Conservation (phyloP, 2,888 invertebrate genomes). For the Aquatica leii region DNA sequence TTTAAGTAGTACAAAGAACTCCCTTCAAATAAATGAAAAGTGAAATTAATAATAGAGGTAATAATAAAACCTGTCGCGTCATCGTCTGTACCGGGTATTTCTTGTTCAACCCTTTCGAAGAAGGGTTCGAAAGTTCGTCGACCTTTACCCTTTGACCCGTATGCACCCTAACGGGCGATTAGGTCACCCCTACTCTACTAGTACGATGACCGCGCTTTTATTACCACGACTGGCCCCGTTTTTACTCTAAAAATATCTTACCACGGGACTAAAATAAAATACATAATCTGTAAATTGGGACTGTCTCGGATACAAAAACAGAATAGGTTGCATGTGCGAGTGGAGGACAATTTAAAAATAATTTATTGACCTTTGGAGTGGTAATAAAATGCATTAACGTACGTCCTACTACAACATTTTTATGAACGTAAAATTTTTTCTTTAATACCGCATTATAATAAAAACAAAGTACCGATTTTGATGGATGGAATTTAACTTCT, state of each 20-base stretch:
- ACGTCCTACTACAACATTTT: too few relatives aligned
- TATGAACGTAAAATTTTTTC: too few relatives aligned
- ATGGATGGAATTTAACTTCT: too few relatives aligned
- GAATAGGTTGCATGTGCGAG: conserved; percentile 19
- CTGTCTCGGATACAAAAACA: conserved; percentile 31
- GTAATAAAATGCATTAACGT: too few relatives aligned
- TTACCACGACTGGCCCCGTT: conserved; percentile 34
- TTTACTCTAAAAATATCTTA: conserved; percentile 34
- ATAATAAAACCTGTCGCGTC: conserved; percentile 36
- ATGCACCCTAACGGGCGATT: conserved; percentile 34
- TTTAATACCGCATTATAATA: too few relatives aligned
- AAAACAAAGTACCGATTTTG: too few relatives aligned
- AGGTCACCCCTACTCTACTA: conserved; percentile 31
- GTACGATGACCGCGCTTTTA: conserved; percentile 38
- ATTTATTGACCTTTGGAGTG: conserved; percentile 13
- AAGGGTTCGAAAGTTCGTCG: conserved; percentile 24
- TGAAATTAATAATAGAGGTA: conserved; percentile 28
- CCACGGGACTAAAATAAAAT: conserved; percentile 34
- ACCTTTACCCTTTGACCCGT: conserved; percentile 35
- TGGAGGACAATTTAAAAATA: conserved; percentile 29
- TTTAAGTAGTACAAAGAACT: conserved; percentile 9
- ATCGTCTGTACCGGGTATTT: conserved; percentile 31
- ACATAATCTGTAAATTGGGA: conserved; percentile 26
- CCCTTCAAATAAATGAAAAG: conserved; percentile 12
- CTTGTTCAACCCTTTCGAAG: conserved; percentile 23